These are phyloP conservation scores for Leptocoma aspasia DNA, from an alignment of 2,113 vertebrate species.

Conservation along the genomic window DNA sequence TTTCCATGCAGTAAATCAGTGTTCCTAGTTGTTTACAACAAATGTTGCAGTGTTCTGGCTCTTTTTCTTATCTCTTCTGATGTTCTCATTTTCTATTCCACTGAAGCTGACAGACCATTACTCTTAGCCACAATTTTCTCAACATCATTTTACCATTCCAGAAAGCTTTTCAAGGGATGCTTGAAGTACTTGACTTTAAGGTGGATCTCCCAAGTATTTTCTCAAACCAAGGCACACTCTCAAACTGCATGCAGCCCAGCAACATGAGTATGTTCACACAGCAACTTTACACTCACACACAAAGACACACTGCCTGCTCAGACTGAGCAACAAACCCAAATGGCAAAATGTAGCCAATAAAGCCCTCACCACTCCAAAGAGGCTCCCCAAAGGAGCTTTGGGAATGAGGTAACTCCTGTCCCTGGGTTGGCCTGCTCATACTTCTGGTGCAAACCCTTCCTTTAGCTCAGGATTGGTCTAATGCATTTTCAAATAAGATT, in stretches of 20 bases:
- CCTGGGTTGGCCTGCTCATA: neutral
- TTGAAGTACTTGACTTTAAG: neutral
- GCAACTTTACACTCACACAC: neutral
- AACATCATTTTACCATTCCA: neutral
- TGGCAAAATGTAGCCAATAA: neutral
- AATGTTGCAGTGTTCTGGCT: neutral
- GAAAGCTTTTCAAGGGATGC: neutral
- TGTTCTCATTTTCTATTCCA: neutral
- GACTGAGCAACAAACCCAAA: neutral
- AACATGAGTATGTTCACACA: neutral
- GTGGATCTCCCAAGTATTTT: neutral
- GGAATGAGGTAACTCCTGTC: neutral
- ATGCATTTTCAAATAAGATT: neutral
- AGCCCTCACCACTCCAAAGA: neutral
- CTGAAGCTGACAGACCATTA: neutral
- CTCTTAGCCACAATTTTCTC: neutral
- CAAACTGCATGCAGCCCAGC: neutral
- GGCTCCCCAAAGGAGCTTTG: neutral
- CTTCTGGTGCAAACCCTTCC: neutral
- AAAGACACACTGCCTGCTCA: neutral
- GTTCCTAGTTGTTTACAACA: neutral
- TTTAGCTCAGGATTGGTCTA: neutral
- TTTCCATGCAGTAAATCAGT: neutral
- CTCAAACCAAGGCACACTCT: neutral
- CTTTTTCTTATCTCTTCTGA: neutral